Conservation (phyloP, 1,140 invertebrate genomes). For the Amyelois transitella region DNA sequence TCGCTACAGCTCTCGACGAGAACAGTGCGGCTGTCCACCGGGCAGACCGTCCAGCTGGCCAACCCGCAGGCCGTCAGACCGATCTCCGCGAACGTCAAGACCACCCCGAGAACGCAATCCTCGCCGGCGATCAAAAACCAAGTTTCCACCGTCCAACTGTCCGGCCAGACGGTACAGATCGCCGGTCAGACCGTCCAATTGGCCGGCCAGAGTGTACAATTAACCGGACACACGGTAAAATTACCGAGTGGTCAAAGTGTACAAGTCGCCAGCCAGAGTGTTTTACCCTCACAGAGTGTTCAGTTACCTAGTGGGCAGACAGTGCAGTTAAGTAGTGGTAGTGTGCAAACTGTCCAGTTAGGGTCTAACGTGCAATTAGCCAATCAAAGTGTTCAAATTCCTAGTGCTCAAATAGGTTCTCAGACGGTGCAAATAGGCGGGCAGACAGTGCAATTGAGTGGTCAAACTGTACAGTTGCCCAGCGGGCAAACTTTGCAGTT, state of each 20-base stretch:
- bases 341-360: constrained; percentile 50
- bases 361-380: constrained; percentile 44
- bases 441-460: constrained; percentile 52
- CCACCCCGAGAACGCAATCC: constrained; percentile 24
- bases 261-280: constrained; percentile 58
- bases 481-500: constrained; percentile 56
- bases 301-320: constrained; percentile 57
- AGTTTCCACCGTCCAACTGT: constrained; percentile 50
- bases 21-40: constrained; percentile 51
- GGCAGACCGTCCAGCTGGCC: constrained; percentile 55
- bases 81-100: constrained; percentile 29
- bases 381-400: constrained; percentile 46
- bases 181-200: constrained; percentile 52
- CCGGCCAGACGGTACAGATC: constrained; percentile 59
- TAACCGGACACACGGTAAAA: constrained; percentile 60
- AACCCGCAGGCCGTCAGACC: constrained; percentile 37
- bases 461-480: constrained; percentile 50
- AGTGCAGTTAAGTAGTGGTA: constrained; percentile 48
- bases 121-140: constrained; percentile 35
- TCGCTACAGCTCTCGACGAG: constrained; percentile 46
- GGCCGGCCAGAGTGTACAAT: constrained; percentile 52
- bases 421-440: constrained; percentile 48
- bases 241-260: constrained; percentile 61
- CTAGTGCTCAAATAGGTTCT: constrained; percentile 38
- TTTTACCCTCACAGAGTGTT: constrained; percentile 48